Evolutionary conservation across 2,113 vertebrate species (phyloP).

Genomic region (Pogonocichla stellata): DNA sequence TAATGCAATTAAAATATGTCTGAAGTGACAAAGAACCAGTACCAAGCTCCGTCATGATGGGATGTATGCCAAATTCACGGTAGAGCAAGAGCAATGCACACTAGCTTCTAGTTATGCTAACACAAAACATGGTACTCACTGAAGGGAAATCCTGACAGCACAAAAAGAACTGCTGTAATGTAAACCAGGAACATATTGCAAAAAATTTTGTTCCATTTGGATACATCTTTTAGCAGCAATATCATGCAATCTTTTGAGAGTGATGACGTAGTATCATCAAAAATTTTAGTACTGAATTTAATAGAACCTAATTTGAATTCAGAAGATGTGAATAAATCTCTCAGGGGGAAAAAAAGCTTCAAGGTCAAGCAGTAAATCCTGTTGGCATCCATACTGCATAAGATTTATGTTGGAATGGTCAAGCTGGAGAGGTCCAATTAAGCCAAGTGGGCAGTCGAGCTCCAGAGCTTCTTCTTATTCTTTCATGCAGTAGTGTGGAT

Average conservation of each 20-base stretch:
- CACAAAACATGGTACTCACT: neutral
- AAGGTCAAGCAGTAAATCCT: neutral
- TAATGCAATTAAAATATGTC: neutral
- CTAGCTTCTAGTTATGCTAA: neutral
- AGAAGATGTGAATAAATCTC: neutral
- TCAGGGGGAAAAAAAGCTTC: neutral
- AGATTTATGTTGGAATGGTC: neutral
- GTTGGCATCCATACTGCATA: neutral
- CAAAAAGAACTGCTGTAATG: neutral
- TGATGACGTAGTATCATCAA: fast-evolving
- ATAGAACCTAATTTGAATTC: neutral
- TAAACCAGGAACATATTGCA: neutral
- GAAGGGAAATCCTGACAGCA: neutral
- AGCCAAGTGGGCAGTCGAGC: neutral
- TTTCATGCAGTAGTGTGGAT: neutral
- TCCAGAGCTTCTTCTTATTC: neutral
- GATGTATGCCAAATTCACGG: neutral
- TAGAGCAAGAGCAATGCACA: neutral
- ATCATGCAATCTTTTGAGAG: neutral
- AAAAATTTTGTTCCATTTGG: neutral
- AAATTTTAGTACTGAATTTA: neutral
- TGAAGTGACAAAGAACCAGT: neutral
- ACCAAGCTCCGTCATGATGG: neutral
- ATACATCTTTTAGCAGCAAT: neutral
- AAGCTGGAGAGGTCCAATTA: neutral